Conservation (phyloP, 2,113 vertebrate species). For the Dunckerocampus dactyliophorus region DNA sequence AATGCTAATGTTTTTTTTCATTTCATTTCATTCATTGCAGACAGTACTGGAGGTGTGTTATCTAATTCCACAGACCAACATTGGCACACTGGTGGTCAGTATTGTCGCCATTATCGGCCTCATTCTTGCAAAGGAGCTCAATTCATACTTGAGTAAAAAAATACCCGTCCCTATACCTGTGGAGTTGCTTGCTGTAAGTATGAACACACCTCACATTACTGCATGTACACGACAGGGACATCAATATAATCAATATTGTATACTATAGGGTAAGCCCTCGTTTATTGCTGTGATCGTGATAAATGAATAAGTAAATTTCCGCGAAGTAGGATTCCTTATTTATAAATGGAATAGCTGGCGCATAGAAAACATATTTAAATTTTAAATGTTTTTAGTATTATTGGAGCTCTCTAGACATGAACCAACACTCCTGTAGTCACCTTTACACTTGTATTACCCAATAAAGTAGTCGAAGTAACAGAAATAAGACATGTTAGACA, state of each 20-base stretch:
- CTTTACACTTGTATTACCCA: no score
- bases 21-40: constrained; percentile 58
- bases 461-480: no score
- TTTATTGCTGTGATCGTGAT: no score
- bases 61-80: constrained; percentile 75
- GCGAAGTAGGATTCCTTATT: no score
- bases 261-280: no score
- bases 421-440: background rate
- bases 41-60: constrained; percentile 79
- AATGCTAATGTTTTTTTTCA: background rate
- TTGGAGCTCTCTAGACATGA: background rate
- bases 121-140: constrained; percentile 81
- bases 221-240: background rate
- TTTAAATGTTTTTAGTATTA: background rate
- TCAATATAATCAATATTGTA: no score
- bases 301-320: no score
- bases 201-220: background rate
- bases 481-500: no score
- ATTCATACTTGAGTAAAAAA: constrained; percentile 67
- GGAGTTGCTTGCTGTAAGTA: constrained; percentile 83
- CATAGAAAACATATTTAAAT: no score
- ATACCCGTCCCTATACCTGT: constrained; percentile 87
- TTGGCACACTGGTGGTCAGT: constrained; percentile 81
- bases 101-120: constrained; percentile 77
- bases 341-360: no score